Evolutionary conservation across 2,888 invertebrate genomes (phyloP).

Genomic region (Cataglyphis rosenhaueri): DNA sequence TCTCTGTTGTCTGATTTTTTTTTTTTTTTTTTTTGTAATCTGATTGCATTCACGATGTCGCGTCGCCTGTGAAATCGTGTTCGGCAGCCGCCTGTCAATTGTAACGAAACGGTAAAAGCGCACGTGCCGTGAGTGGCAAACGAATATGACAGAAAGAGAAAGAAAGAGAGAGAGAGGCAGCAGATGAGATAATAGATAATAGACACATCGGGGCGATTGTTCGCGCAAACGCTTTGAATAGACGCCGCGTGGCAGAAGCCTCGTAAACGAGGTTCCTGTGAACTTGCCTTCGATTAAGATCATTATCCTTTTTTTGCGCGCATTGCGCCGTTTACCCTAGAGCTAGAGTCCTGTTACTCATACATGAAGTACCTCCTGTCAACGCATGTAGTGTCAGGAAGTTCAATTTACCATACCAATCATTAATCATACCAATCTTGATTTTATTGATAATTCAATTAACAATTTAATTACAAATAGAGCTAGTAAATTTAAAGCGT

Average conservation of each 20-base stretch:
- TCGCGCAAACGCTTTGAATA: conserved; percentile 46
- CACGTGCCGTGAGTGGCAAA: conserved; percentile 30
- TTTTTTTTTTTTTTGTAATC: background rate
- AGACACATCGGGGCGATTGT: conserved; percentile 58
- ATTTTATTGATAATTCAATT: conserved; percentile 4
- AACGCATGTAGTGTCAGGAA: background rate
- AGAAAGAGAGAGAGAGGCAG: background rate
- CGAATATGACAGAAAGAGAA: conserved; percentile 10
- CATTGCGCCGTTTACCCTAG: conserved; percentile 1
- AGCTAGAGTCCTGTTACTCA: conserved; percentile 25
- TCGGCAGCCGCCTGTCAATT: conserved; percentile 32
- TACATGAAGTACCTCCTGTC: background rate
- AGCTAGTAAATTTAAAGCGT: background rate
- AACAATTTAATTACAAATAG: background rate
- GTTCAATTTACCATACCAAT: background rate
- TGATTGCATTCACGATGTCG: conserved; percentile 1
- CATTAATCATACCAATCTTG: conserved; percentile 10
- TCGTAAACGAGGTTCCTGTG: conserved; percentile 38
- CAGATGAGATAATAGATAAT: conserved; percentile 66
- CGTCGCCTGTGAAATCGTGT: conserved; percentile 19
- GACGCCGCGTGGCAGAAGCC: conserved; percentile 27
- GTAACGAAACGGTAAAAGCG: conserved; percentile 38
- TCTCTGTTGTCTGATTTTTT: conserved; percentile 4
- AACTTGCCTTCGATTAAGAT: conserved; percentile 42
- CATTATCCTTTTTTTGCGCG: conserved; percentile 27